Evolutionary conservation across 2,888 invertebrate genomes (phyloP).

Genomic region (Oasisia sp.): DNA sequence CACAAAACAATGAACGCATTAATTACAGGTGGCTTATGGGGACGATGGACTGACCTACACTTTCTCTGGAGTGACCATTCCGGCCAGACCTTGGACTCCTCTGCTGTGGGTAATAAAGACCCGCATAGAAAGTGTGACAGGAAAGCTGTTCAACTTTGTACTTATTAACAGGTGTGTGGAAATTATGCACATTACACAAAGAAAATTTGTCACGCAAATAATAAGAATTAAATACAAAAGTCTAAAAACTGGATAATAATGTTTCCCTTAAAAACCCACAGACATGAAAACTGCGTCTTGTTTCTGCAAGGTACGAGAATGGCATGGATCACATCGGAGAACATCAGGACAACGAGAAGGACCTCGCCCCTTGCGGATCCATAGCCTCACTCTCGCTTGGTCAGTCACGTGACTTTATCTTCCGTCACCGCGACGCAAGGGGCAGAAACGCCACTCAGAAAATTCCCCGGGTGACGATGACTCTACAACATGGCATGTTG

Average conservation of each 20-base stretch:
- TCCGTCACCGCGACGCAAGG: slow-evolving; percentile 70
- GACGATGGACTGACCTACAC: slow-evolving; percentile 74
- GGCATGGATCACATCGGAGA: slow-evolving; percentile 78
- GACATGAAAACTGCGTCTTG: background rate
- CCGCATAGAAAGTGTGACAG: slow-evolving; percentile 69
- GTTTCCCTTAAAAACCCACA: background rate
- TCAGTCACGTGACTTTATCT: slow-evolving; percentile 74
- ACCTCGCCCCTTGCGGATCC: slow-evolving; percentile 72
- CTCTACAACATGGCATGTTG: slow-evolving; percentile 75
- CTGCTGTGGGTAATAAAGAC: slow-evolving; percentile 70
- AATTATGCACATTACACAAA: background rate
- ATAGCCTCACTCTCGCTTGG: slow-evolving; percentile 79
- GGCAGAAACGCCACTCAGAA: slow-evolving; percentile 61
- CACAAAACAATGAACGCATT: background rate
- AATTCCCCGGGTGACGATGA: slow-evolving; percentile 67
- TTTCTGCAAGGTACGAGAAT: slow-evolving; percentile 72
- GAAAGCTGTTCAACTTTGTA: slow-evolving; percentile 75
- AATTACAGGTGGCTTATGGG: slow-evolving; percentile 73
- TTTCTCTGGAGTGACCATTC: slow-evolving; percentile 75
- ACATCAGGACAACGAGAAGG: slow-evolving; percentile 78
- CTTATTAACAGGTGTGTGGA: slow-evolving; percentile 73
- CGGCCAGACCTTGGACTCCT: slow-evolving; percentile 74
- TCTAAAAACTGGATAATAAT: no score
- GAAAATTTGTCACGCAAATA: background rate
- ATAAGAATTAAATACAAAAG: background rate